Evolutionary conservation across 2,888 invertebrate species (phyloP).

Genomic region (Ecdyonurus torrentis): DNA sequence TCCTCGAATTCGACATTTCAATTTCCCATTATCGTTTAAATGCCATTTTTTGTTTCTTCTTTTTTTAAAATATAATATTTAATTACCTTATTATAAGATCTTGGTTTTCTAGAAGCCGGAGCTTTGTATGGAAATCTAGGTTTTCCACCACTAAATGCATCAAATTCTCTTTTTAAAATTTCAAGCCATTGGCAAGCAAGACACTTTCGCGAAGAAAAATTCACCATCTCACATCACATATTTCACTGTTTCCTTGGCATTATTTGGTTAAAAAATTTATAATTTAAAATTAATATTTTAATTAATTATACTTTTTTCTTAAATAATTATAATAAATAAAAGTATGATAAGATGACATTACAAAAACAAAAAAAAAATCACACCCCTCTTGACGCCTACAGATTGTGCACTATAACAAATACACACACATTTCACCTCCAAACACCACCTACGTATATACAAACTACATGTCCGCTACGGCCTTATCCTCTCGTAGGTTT

Average conservation of each 20-base stretch:
- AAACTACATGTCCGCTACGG: neutral
- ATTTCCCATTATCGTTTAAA: neutral
- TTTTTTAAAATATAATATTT: neutral
- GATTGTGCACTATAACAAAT: neutral
- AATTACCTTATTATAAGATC: slow-evolving; percentile 24
- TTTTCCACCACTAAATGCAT: slow-evolving; percentile 3
- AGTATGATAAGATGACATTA: too few species aligned
- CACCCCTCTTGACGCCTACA: neutral
- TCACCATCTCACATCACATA: slow-evolving; percentile 14
- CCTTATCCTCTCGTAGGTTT: neutral
- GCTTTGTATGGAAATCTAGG: slow-evolving; percentile 23
- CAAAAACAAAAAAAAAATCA: neutral
- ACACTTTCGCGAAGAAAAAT: slow-evolving; percentile 8
- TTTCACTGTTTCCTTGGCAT: neutral
- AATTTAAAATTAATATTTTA: too few species aligned
- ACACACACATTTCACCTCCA: neutral
- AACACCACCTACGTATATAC: neutral
- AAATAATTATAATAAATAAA: too few species aligned
- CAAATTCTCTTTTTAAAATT: neutral
- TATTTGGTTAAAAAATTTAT: too few species aligned
- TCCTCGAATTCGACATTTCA: neutral
- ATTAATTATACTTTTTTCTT: neutral
- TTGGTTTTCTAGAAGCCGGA: slow-evolving; percentile 23
- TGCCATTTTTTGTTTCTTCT: neutral
- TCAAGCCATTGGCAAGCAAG: slow-evolving; percentile 7